These are phyloP conservation scores for Leptinotarsa undecemlineata DNA, from an alignment of 1,140 invertebrate genomes.

Conservation along the genomic window DNA sequence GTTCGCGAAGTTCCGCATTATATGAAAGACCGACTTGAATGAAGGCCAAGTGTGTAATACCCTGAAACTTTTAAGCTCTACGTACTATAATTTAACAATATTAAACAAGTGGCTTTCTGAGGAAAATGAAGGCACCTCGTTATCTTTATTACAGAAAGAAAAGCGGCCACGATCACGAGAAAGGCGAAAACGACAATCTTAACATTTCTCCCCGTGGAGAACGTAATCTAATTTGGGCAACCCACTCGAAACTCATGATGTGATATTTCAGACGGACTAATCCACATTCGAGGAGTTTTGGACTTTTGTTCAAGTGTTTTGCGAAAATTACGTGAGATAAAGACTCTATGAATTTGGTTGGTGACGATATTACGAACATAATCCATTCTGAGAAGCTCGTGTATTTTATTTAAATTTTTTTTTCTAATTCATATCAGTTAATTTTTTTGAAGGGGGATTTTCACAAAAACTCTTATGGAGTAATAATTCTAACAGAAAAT, in stretches of 20 bases:
- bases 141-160: slow-evolving; percentile 35
- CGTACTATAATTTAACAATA: slow-evolving; percentile 30
- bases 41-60: slow-evolving; percentile 19
- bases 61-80: slow-evolving; percentile 28
- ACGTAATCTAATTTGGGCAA: slow-evolving; percentile 45
- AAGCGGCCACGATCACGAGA: slow-evolving; percentile 23
- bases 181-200: slow-evolving; percentile 23
- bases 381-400: not conserved
- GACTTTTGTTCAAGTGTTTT: slow-evolving; percentile 10
- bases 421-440: too few relatives aligned
- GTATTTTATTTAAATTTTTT: too few relatives aligned
- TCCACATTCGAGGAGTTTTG: not conserved
- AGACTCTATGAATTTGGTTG: not conserved
- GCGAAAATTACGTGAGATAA: not conserved
- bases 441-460: too few relatives aligned
- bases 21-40: slow-evolving; percentile 16
- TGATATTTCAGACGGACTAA: slow-evolving; percentile 36
- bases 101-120: slow-evolving; percentile 33
- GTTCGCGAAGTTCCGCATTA: slow-evolving; percentile 16
- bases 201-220: slow-evolving; percentile 39
- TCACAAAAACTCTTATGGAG: too few relatives aligned
- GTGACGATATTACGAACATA: not conserved
- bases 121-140: slow-evolving; percentile 35
- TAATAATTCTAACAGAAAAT: too few relatives aligned
- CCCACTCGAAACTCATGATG: slow-evolving; percentile 39